Percentiles rank a stretch among this genome's conserved stretches.
phyloP scores from a whole-genome alignment of 2,888 invertebrate genomes.

The Chloroclystis v-ata region DNA sequence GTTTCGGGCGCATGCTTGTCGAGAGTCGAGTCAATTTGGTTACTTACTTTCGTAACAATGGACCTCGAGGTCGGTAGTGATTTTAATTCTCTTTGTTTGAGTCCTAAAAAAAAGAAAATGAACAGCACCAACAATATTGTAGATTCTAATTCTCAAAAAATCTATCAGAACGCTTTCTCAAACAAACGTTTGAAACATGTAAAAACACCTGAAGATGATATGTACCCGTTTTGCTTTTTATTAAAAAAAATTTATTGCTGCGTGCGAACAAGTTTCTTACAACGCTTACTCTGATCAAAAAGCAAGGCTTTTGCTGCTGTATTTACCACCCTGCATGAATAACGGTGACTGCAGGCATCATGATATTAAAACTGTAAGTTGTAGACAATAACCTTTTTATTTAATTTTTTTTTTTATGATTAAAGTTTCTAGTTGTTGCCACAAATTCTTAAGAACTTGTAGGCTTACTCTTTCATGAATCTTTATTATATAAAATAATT shows the following conservation, averaged over 20 bases:
- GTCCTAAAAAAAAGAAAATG: slow-evolving; percentile 47
- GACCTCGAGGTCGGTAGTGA: too few relatives aligned
- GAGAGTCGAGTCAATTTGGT: too few relatives aligned
- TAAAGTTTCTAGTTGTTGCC: too few relatives aligned
- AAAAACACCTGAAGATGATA: slow-evolving; percentile 34
- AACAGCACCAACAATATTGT: slow-evolving; percentile 26
- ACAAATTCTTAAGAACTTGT: too few relatives aligned
- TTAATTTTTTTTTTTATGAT: too few relatives aligned
- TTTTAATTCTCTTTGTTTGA: too few relatives aligned
- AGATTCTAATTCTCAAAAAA: slow-evolving; percentile 26
- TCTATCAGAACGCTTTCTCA: slow-evolving; percentile 19
- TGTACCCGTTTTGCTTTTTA: slow-evolving; percentile 42
- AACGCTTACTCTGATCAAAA: slow-evolving; percentile 49
- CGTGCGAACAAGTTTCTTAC: slow-evolving; percentile 59
- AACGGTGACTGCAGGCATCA: slow-evolving; percentile 44
- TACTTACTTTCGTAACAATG: too few relatives aligned
- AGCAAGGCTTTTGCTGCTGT: slow-evolving; percentile 48
- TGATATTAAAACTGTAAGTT: slow-evolving; percentile 39
- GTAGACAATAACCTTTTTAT: too few relatives aligned
- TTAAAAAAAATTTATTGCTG: slow-evolving; percentile 58
- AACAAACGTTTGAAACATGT: slow-evolving; percentile 42
- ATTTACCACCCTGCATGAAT: slow-evolving; percentile 51
- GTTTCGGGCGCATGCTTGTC: too few relatives aligned
- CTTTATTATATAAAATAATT: too few relatives aligned
- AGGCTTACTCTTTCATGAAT: too few relatives aligned